Conservation (phyloP, 1,140 invertebrate species). For the Brachionus rubens region DNA sequence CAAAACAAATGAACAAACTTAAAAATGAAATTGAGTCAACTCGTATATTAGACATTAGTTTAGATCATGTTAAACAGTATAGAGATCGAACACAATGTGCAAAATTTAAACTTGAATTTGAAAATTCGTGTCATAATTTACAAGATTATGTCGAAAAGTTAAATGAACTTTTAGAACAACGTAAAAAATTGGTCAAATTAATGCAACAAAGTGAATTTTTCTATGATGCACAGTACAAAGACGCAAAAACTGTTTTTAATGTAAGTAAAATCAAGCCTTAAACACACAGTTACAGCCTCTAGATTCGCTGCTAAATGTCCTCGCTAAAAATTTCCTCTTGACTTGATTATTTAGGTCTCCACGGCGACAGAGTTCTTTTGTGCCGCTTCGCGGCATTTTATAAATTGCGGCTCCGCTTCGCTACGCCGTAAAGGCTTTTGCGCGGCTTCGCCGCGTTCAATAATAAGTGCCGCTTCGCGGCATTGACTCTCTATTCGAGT, state of each 20-base stretch:
- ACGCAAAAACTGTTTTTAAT: slow-evolving; percentile 87
- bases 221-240: slow-evolving; percentile 80
- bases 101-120: slow-evolving; percentile 81
- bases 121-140: slow-evolving; percentile 72
- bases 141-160: slow-evolving; percentile 75
- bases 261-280: not conserved
- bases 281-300: too few relatives aligned
- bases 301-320: too few relatives aligned
- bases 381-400: too few relatives aligned
- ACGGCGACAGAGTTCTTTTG: too few relatives aligned
- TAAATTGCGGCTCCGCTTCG: too few relatives aligned
- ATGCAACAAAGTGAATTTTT: slow-evolving; percentile 77
- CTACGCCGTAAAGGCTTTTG: too few relatives aligned
- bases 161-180: slow-evolving; percentile 75
- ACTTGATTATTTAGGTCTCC: too few relatives aligned
- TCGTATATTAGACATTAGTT: slow-evolving; percentile 11
- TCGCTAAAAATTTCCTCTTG: too few relatives aligned
- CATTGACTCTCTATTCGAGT: too few relatives aligned
- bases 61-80: slow-evolving; percentile 49
- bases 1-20: not conserved
- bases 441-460: too few relatives aligned
- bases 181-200: slow-evolving; percentile 71
- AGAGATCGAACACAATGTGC: slow-evolving; percentile 76
- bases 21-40: slow-evolving; percentile 11
- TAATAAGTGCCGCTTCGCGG: too few relatives aligned